Evolutionary conservation across 2,797 vertebrate genomes (phyloP).

Genomic region (Erithacus rubecula): DNA sequence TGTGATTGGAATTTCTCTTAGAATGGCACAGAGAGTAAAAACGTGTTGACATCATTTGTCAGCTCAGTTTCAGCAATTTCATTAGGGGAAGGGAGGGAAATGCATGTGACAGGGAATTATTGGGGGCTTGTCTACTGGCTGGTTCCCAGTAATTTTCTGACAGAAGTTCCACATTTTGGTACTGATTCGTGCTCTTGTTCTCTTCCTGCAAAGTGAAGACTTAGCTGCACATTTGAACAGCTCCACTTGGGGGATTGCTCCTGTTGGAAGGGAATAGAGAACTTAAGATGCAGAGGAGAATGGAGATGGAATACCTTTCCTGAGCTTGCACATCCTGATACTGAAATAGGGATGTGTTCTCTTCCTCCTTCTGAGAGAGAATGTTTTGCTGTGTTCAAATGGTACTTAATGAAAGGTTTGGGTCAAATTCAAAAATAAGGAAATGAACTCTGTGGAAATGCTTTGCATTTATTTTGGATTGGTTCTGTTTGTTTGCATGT

Average conservation of each 20-base stretch:
- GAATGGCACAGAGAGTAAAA: not conserved
- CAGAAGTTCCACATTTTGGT: not conserved
- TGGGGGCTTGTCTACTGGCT: rapidly evolving
- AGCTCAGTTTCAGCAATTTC: not conserved
- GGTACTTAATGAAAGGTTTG: not conserved
- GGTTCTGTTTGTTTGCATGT: not conserved
- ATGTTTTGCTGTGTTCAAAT: not conserved
- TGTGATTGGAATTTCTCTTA: not conserved
- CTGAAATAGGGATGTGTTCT: not conserved
- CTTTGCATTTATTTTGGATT: not conserved
- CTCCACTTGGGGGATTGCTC: not conserved
- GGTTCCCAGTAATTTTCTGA: not conserved
- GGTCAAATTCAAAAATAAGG: not conserved
- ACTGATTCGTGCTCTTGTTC: rapidly evolving
- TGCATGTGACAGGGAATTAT: rapidly evolving
- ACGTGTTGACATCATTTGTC: not conserved
- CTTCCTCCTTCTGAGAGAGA: not conserved
- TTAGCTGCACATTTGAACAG: not conserved
- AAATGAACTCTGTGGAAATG: not conserved
- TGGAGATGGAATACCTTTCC: rapidly evolving
- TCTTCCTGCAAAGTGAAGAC: not conserved
- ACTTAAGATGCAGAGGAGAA: too few species aligned
- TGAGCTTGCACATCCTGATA: not conserved
- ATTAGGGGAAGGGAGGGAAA: too few species aligned
- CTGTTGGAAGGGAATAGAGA: not conserved